Conservation (phyloP, 2,888 invertebrate species). For the Aleiodes leptofemur region DNA sequence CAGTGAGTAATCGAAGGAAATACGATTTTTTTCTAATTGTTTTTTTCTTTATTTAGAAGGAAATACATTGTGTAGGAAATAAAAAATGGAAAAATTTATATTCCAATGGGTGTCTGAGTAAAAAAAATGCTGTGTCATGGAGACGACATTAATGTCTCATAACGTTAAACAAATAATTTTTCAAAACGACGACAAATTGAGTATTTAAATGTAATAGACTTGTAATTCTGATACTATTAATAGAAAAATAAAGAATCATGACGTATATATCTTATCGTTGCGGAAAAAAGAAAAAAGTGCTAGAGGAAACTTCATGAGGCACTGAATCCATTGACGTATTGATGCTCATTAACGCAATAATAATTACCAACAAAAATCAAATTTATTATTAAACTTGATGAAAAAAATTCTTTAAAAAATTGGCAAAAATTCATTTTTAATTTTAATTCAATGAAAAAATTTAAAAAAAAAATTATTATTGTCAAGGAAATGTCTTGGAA, state of each 20-base stretch:
- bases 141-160: not conserved
- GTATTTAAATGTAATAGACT: not conserved
- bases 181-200: not conserved
- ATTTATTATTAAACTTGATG: not conserved
- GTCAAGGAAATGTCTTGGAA: too few species aligned
- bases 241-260: not conserved
- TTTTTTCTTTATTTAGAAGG: too few species aligned
- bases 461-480: too few species aligned
- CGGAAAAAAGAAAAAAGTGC: conserved; percentile 17
- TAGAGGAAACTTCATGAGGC: conserved; percentile 8
- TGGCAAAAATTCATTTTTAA: too few species aligned
- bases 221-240: conserved; percentile 6
- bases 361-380: not conserved
- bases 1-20: conserved; percentile 16
- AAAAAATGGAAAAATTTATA: not conserved
- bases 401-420: too few species aligned
- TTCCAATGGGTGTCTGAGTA: conserved; percentile 3
- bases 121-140: conserved; percentile 8
- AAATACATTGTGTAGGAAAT: conserved; percentile 9
- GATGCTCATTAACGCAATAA: conserved; percentile 23
- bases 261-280: conserved; percentile 10
- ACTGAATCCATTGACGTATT: conserved; percentile 5
- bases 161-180: conserved; percentile 27
- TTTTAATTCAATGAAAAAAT: too few species aligned
- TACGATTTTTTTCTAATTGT: too few species aligned